Conservation (phyloP, 2,888 invertebrate species). For the Scaptomyza tumidula region DNA sequence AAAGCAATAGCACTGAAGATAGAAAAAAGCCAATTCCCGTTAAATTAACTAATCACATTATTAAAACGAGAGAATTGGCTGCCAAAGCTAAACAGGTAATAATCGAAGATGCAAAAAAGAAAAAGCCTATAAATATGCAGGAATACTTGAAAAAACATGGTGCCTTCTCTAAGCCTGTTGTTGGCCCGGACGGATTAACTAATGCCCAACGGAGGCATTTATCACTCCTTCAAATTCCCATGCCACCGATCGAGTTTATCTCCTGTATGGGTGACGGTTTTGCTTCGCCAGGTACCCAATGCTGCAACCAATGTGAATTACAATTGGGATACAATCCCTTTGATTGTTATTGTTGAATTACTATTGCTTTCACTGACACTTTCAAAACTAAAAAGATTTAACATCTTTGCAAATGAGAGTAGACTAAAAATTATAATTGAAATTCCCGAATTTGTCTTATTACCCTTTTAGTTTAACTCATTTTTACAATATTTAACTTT, state of each 20-base stretch:
- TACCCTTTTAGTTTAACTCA: constrained; percentile 17
- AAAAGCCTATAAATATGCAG: not conserved
- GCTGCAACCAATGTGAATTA: not conserved
- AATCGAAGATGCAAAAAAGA: not conserved
- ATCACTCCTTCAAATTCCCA: constrained; percentile 42
- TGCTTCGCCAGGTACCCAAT: not conserved
- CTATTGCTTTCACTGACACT: too few species aligned
- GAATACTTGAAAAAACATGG: not conserved
- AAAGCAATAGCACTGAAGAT: not conserved
- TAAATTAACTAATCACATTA: constrained; percentile 13
- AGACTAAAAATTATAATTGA: not conserved
- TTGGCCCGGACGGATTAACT: constrained; percentile 47
- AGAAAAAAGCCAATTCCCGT: constrained; percentile 25
- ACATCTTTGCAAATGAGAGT: not conserved
- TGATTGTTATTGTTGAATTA: not conserved
- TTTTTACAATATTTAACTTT: constrained; percentile 1
- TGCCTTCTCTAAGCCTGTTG: not conserved
- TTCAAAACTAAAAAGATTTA: not conserved
- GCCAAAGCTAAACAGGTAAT: not conserved
- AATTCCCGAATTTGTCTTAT: constrained; percentile 17
- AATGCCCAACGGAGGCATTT: constrained; percentile 42
- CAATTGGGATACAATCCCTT: not conserved
- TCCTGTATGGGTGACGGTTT: constrained; percentile 32
- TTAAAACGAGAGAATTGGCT: constrained; percentile 2
- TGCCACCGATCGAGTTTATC: constrained; percentile 54